These are phyloP conservation scores for Anas capensis DNA, from an alignment of 2,797 vertebrate species.

Conservation along the genomic window DNA sequence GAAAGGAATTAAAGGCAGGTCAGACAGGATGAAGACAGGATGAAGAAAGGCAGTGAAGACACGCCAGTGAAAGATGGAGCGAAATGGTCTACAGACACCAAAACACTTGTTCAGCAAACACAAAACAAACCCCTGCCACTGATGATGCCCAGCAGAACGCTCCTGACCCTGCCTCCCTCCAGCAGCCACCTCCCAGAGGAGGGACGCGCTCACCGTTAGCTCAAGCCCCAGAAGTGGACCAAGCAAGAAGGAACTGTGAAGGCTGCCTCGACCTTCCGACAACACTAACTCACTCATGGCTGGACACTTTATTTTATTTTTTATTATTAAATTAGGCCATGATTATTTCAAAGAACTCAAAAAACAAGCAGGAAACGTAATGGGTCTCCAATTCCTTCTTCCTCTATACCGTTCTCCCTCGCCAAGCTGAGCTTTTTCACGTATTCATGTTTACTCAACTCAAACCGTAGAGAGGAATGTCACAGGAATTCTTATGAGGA, in stretches of 20 bases:
- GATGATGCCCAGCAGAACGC: not conserved
- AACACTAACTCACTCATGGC: not conserved
- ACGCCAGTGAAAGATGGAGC: not conserved
- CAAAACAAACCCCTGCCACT: not conserved
- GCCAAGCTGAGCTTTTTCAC: not conserved
- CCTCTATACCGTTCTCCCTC: not conserved
- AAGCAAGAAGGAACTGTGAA: not conserved
- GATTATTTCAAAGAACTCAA: not conserved
- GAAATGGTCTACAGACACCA: not conserved
- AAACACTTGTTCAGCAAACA: not conserved
- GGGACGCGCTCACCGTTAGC: rapidly evolving
- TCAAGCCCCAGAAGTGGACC: not conserved
- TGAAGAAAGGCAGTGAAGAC: not conserved
- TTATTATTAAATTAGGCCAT: too few species aligned
- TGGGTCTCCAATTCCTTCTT: not conserved
- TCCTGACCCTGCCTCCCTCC: rapidly evolving
- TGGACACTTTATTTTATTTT: not conserved
- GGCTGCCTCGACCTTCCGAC: not conserved
- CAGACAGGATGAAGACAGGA: not conserved
- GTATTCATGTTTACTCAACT: not conserved
- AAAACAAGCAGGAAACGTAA: not conserved
- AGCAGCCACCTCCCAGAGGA: not conserved
- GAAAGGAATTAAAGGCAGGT: not conserved
- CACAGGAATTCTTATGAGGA: not conserved
- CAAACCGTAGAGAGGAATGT: not conserved